Percentiles rank a stretch among this genome's conserved stretches.
Evolutionary conservation across 2,888 invertebrate species (phyloP).

Genomic region (Melanchra persicariae): DNA sequence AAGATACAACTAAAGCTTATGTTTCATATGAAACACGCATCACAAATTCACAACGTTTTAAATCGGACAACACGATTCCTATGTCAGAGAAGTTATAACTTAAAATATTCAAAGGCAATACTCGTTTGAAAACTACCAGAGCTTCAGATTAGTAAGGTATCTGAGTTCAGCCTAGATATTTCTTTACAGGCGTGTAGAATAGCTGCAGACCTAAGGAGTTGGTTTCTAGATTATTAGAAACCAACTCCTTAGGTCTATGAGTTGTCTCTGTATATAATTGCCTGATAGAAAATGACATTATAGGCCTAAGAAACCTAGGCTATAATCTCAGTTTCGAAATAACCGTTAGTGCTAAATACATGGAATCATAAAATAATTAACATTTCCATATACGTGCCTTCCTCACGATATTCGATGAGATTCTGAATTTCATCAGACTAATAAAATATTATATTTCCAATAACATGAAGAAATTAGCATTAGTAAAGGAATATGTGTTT

Average conservation of each 20-base stretch:
- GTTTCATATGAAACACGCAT: background rate
- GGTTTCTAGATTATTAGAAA: slow-evolving; percentile 10
- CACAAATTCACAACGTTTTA: background rate
- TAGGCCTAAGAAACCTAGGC: background rate
- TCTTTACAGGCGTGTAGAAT: background rate
- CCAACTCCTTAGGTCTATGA: too few relatives aligned
- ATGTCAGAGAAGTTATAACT: background rate
- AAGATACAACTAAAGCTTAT: background rate
- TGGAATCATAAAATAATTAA: slow-evolving; percentile 22
- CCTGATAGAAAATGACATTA: slow-evolving; percentile 1
- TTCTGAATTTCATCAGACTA: slow-evolving; percentile 9
- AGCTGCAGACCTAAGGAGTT: too few relatives aligned
- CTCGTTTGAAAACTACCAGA: background rate
- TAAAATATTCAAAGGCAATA: background rate
- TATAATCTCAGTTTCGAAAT: slow-evolving; percentile 5
- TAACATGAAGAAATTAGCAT: slow-evolving; percentile 4
- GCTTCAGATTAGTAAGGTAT: background rate
- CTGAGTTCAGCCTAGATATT: background rate
- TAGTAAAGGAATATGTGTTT: background rate
- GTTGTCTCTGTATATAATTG: slow-evolving; percentile 1
- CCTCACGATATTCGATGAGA: background rate
- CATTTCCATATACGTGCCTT: slow-evolving; percentile 12
- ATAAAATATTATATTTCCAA: slow-evolving; percentile 10
- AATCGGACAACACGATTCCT: too few relatives aligned
- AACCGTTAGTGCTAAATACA: slow-evolving; percentile 5